phyloP scores from a whole-genome alignment of 2,888 invertebrate species.

The Furcula furcula region DNA sequence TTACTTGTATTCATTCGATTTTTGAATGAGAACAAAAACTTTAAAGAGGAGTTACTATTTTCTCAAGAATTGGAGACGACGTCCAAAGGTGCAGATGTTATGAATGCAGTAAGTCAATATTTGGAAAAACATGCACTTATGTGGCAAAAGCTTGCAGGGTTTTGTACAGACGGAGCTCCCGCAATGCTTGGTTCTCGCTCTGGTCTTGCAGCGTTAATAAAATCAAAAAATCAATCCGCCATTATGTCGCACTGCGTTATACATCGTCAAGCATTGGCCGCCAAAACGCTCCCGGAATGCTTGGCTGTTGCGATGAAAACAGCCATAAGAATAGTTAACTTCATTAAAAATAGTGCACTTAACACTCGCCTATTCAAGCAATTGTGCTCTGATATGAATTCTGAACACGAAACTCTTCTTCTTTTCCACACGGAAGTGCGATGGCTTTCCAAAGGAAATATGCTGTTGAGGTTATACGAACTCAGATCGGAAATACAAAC shows the following conservation, averaged over 20 bases:
- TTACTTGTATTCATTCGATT: conserved; percentile 22
- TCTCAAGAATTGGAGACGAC: conserved; percentile 8
- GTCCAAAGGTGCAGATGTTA: conserved; percentile 10
- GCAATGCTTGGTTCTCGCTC: conserved; percentile 28
- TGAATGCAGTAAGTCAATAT: conserved; percentile 13
- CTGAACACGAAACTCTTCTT: conserved; percentile 7
- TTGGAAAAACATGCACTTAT: conserved; percentile 16
- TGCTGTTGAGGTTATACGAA: conserved; percentile 4
- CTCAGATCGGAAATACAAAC: conserved; percentile 2
- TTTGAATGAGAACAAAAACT: too few species aligned
- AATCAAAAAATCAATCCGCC: conserved; percentile 17
- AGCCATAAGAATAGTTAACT: too few species aligned
- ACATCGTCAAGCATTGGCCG: too few species aligned
- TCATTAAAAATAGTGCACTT: too few species aligned
- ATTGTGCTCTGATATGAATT: conserved; percentile 6
- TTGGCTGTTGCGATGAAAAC: too few species aligned
- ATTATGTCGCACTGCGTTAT: conserved; percentile 15
- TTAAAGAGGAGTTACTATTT: too few species aligned
- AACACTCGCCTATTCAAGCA: too few species aligned
- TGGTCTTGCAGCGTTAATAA: conserved; percentile 17
- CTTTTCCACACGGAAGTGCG: conserved; percentile 1
- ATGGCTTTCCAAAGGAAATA: conserved; percentile 11
- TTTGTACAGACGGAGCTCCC: conserved; percentile 30
- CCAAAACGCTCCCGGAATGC: too few species aligned
- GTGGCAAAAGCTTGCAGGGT: conserved; percentile 26